Evolutionary conservation across 2,797 vertebrate genomes (phyloP).

Genomic region (Taeniopygia guttata): DNA sequence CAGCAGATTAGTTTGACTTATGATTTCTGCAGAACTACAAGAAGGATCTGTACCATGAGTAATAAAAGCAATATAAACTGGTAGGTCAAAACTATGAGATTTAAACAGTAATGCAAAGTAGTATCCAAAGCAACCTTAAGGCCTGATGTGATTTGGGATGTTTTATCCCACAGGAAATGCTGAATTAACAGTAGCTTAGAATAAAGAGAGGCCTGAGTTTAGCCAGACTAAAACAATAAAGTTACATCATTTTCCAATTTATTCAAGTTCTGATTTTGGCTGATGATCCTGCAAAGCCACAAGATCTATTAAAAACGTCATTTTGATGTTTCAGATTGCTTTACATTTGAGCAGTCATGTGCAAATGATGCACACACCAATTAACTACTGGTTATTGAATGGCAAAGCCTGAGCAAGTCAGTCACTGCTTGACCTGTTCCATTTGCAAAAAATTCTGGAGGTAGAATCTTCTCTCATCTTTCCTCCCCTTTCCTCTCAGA

Average conservation of each 20-base stretch:
- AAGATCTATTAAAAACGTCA: neutral
- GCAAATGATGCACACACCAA: neutral
- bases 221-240: neutral
- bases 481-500: neutral
- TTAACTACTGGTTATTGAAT: neutral
- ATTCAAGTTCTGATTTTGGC: neutral
- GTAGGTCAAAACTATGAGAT: neutral
- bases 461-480: neutral
- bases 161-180: neutral
- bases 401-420: neutral
- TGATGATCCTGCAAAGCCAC: neutral
- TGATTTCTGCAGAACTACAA: neutral
- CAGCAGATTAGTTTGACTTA: slow-evolving; percentile 25
- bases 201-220: neutral
- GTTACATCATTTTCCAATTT: neutral
- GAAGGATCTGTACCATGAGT: neutral
- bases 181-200: neutral
- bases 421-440: neutral
- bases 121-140: neutral
- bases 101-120: neutral
- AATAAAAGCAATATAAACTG: neutral
- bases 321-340: neutral
- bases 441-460: neutral
- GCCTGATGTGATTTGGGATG: rapidly evolving
- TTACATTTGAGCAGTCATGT: neutral